phyloP scores from a whole-genome alignment of 2,888 invertebrate genomes.

The Drosophila borealis region DNA sequence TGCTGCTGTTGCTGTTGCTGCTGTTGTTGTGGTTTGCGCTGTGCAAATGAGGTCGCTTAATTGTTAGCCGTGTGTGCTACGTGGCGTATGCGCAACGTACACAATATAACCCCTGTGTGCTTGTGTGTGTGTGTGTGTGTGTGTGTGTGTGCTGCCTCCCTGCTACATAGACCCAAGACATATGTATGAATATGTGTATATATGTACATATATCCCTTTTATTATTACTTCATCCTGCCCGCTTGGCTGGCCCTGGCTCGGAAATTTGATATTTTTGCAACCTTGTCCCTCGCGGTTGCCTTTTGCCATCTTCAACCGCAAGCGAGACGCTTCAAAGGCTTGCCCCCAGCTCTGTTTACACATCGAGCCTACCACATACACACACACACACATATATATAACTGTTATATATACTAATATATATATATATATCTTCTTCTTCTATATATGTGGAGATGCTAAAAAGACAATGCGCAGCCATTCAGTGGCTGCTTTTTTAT shows the following conservation, averaged over 20 bases:
- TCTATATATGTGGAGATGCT: not conserved
- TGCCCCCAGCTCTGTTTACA: conserved; percentile 47
- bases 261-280: conserved; percentile 71
- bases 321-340: conserved; percentile 59
- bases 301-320: conserved; percentile 43
- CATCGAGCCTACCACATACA: conserved; percentile 7
- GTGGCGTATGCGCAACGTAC: conserved; percentile 61
- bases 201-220: conserved; percentile 10
- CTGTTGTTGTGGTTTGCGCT: conserved; percentile 40
- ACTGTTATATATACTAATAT: conserved; percentile 1
- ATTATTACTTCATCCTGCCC: conserved; percentile 64
- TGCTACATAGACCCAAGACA: not conserved
- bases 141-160: conserved; percentile 2
- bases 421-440: not conserved
- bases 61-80: conserved; percentile 59
- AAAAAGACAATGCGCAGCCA: conserved; percentile 59
- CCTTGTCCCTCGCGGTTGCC: conserved; percentile 70
- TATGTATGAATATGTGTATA: not conserved
- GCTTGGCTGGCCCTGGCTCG: conserved; percentile 8
- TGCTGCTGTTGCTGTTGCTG: conserved; percentile 37
- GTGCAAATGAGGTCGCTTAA: conserved; percentile 77
- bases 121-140: conserved; percentile 18
- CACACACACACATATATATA: not conserved
- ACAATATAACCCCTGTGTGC: conserved; percentile 35
- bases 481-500: conserved; percentile 39